Percentiles rank a stretch among this genome's conserved stretches.
These are phyloP conservation scores for Paedocypris micromegethes DNA, from an alignment of 2,797 vertebrate species.

Conservation along the genomic window DNA sequence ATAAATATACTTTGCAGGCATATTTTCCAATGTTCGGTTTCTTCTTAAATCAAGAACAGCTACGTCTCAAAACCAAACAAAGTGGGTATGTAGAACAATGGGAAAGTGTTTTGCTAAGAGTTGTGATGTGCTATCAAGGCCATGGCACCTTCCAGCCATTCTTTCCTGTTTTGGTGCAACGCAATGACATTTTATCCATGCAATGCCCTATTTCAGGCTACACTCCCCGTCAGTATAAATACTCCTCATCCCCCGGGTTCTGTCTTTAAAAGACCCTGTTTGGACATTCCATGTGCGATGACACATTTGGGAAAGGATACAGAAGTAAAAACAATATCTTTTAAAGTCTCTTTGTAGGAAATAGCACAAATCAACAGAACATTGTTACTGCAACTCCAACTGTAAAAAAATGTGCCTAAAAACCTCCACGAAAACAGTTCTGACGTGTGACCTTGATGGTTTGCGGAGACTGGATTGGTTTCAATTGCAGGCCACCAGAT, in stretches of 20 bases:
- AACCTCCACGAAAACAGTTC: too few relatives aligned
- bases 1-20: neutral
- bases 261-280: constrained; percentile 40
- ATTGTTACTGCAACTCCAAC: too few relatives aligned
- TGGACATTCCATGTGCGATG: constrained; percentile 36
- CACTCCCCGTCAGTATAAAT: neutral
- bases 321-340: constrained; percentile 24
- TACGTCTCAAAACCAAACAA: constrained; percentile 3
- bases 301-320: constrained; percentile 20
- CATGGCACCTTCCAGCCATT: constrained; percentile 30
- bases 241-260: constrained; percentile 1
- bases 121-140: constrained; percentile 31
- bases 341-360: neutral
- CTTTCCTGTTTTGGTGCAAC: constrained; percentile 48
- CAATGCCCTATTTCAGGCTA: constrained; percentile 10
- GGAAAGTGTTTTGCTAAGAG: constrained; percentile 15
- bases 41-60: neutral
- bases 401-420: too few relatives aligned
- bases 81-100: neutral
- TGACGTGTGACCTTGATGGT: too few relatives aligned
- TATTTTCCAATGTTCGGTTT: neutral
- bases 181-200: constrained; percentile 17
- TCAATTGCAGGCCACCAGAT: too few relatives aligned
- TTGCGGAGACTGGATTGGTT: too few relatives aligned
- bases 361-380: too few relatives aligned